These are phyloP conservation scores for Dolichopus griseipennis DNA, from an alignment of 2,888 invertebrate genomes.

Conservation along the genomic window DNA sequence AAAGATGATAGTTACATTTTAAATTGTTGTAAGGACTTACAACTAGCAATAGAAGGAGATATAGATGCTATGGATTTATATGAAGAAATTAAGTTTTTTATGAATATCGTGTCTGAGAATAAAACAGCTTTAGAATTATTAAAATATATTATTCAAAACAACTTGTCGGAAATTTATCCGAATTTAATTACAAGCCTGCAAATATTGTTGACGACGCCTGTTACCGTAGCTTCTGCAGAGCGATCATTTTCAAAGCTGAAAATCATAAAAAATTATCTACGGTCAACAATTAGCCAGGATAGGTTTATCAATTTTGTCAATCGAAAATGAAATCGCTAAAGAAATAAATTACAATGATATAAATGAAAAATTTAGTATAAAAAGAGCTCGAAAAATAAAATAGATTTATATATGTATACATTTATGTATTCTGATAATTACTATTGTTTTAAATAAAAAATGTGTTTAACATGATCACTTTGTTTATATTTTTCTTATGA, in stretches of 20 bases:
- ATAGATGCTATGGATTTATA: constrained; percentile 9
- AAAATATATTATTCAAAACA: constrained; percentile 11
- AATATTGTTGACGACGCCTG: constrained; percentile 16
- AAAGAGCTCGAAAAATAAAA: constrained; percentile 26
- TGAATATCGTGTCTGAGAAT: constrained; percentile 3
- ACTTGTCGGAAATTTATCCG: constrained; percentile 11
- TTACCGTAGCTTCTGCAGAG: constrained; percentile 14
- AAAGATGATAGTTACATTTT: constrained; percentile 7
- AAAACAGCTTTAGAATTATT: constrained; percentile 8
- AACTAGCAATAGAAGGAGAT: constrained; percentile 8
- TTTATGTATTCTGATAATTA: too few relatives aligned
- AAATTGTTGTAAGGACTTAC: constrained; percentile 8
- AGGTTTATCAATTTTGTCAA: constrained; percentile 22
- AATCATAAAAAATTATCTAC: too few relatives aligned
- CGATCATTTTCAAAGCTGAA: constrained; percentile 13
- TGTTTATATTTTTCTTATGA: too few relatives aligned
- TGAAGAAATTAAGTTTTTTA: constrained; percentile 10
- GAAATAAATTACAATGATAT: constrained; percentile 24
- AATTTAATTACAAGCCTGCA: constrained; percentile 13
- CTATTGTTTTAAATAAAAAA: too few relatives aligned
- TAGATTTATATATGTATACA: too few relatives aligned
- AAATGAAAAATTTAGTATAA: constrained; percentile 26
- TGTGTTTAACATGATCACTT: too few relatives aligned
- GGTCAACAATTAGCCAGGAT: too few relatives aligned
- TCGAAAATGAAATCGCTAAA: constrained; percentile 28